phyloP scores from a whole-genome alignment of 2,888 invertebrate genomes.

The Sinohyriopsis cumingii region DNA sequence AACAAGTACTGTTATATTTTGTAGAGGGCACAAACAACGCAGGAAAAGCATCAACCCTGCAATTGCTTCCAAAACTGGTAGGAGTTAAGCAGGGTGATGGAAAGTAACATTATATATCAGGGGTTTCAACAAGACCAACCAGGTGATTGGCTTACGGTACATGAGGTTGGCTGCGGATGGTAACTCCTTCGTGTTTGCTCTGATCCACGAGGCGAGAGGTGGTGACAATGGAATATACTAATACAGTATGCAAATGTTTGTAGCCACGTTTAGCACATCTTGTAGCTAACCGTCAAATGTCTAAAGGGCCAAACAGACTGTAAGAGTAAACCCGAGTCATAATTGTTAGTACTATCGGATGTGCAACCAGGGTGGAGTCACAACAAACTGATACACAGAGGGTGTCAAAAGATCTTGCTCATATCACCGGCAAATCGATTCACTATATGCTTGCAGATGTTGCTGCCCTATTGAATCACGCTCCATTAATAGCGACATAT shows the following conservation, averaged over 20 bases:
- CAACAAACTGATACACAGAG: slow-evolving; percentile 8
- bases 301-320: slow-evolving; percentile 19
- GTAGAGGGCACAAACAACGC: neutral
- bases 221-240: slow-evolving; percentile 23
- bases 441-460: too few relatives aligned
- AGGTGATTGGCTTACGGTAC: slow-evolving; percentile 8
- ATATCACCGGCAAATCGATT: too few relatives aligned
- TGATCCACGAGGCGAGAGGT: slow-evolving; percentile 14
- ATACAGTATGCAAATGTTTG: slow-evolving; percentile 23
- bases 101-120: slow-evolving; percentile 5
- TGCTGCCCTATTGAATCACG: too few relatives aligned
- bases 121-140: slow-evolving; percentile 4
- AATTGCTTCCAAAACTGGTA: slow-evolving; percentile 20
- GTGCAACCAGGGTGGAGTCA: slow-evolving; percentile 25
- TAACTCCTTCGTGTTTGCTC: slow-evolving; percentile 19
- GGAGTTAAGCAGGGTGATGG: slow-evolving; percentile 14
- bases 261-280: slow-evolving; percentile 18
- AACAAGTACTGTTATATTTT: slow-evolving; percentile 22
- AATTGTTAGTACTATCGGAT: slow-evolving; percentile 19
- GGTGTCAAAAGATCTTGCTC: too few relatives aligned
- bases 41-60: slow-evolving; percentile 2
- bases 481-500: too few relatives aligned
- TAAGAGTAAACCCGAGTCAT: slow-evolving; percentile 16
- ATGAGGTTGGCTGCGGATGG: slow-evolving; percentile 16
- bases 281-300: slow-evolving; percentile 12